A percentile compares a stretch with the other conserved stretches of the same genome.
Evolutionary conservation across 2,888 invertebrate genomes (phyloP).

Genomic region (Petrophora chlorosata): DNA sequence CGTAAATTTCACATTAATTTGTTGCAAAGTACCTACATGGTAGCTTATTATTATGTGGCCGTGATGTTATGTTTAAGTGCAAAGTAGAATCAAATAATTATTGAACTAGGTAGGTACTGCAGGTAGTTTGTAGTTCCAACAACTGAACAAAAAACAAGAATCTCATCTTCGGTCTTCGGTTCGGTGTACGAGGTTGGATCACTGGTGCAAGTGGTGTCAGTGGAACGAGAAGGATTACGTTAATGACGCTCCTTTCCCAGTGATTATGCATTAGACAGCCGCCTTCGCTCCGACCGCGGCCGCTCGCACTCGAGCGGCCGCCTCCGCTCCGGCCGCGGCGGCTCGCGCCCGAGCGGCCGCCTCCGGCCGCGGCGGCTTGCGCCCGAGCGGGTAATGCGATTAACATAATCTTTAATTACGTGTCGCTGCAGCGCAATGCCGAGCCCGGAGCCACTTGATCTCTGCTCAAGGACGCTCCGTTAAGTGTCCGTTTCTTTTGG

Average conservation of each 20-base stretch:
- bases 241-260: conserved; percentile 41
- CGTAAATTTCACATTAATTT: too few species aligned
- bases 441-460: background rate
- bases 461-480: background rate
- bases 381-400: conserved; percentile 1
- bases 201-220: background rate
- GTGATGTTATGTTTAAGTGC: too few species aligned
- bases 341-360: background rate
- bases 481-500: background rate
- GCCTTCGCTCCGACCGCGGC: background rate
- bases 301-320: background rate
- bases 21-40: too few species aligned
- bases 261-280: conserved; percentile 51
- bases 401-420: conserved; percentile 4
- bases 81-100: too few species aligned
- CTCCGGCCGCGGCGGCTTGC: background rate
- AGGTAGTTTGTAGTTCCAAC: too few species aligned
- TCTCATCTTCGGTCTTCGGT: too few species aligned
- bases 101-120: too few species aligned
- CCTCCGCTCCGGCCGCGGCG: background rate
- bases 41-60: too few species aligned
- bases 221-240: background rate
- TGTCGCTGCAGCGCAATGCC: background rate
- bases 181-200: background rate
- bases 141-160: too few species aligned